Evolutionary conservation across 2,888 invertebrate species (phyloP).

Genomic region (Netelia inedita): DNA sequence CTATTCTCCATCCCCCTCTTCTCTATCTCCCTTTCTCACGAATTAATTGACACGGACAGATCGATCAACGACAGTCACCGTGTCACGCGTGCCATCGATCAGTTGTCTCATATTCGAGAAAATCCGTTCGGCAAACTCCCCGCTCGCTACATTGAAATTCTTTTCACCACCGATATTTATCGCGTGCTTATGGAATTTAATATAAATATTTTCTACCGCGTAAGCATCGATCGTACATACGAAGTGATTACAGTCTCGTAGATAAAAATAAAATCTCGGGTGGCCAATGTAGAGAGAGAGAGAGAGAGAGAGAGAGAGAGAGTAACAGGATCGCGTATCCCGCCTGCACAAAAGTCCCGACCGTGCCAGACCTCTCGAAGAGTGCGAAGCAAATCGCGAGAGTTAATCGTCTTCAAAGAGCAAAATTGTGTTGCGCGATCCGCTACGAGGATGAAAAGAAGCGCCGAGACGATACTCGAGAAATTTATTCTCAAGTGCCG

Average conservation of each 20-base stretch:
- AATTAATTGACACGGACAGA: background rate
- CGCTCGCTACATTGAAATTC: background rate
- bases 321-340: background rate
- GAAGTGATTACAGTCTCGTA: background rate
- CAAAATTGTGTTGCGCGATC: slow-evolving; percentile 17
- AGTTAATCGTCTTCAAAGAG: slow-evolving; percentile 49
- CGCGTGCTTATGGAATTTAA: background rate
- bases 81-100: background rate
- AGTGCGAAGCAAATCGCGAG: slow-evolving; percentile 4
- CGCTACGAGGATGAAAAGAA: slow-evolving; percentile 61
- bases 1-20: background rate
- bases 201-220: background rate
- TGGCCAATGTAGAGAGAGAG: background rate
- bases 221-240: background rate
- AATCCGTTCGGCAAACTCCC: background rate
- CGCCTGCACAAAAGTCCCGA: no score
- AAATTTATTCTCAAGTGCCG: slow-evolving; percentile 60
- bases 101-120: background rate
- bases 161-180: background rate
- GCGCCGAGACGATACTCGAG: slow-evolving; percentile 54
- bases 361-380: background rate
- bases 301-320: slow-evolving; percentile 8
- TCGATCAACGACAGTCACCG: background rate
- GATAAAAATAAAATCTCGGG: background rate
- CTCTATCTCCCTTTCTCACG: background rate